Evolutionary conservation across 1,140 invertebrate species (phyloP).

Genomic region (Oryzaephilus surinamensis): DNA sequence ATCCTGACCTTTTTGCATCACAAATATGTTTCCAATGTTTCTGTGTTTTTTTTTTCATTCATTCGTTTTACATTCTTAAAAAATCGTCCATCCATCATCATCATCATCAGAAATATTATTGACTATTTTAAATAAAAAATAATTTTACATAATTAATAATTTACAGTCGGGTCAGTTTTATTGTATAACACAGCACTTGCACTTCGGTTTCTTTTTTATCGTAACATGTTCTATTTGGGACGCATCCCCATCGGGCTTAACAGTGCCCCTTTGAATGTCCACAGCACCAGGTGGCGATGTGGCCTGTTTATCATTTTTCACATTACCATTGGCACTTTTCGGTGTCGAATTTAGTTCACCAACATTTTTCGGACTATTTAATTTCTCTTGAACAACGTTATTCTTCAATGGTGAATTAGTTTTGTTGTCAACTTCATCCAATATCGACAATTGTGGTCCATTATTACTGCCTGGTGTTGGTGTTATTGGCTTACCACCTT

Average conservation of each 20-base stretch:
- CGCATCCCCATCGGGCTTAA: constrained; percentile 58
- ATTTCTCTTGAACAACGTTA: constrained; percentile 16
- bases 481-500: constrained; percentile 76
- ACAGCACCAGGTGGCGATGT: constrained; percentile 45
- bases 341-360: constrained; percentile 17
- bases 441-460: constrained; percentile 19
- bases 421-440: constrained; percentile 21
- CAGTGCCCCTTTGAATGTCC: constrained; percentile 62
- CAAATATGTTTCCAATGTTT: too few relatives aligned
- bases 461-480: constrained; percentile 43
- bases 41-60: too few relatives aligned
- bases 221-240: constrained; percentile 73
- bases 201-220: constrained; percentile 83
- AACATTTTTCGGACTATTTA: constrained; percentile 25
- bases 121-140: constrained; percentile 8
- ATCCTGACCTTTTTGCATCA: too few relatives aligned
- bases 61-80: neutral
- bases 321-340: constrained; percentile 26
- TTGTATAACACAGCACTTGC: constrained; percentile 81
- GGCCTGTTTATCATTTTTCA: constrained; percentile 28
- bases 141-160: constrained; percentile 4
- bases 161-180: constrained; percentile 43
- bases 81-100: neutral
- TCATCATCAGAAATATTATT: constrained; percentile 23
- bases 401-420: constrained; percentile 14